phyloP scores from a whole-genome alignment of 2,113 vertebrate genomes.

The Myrmophylax atrothorax region DNA sequence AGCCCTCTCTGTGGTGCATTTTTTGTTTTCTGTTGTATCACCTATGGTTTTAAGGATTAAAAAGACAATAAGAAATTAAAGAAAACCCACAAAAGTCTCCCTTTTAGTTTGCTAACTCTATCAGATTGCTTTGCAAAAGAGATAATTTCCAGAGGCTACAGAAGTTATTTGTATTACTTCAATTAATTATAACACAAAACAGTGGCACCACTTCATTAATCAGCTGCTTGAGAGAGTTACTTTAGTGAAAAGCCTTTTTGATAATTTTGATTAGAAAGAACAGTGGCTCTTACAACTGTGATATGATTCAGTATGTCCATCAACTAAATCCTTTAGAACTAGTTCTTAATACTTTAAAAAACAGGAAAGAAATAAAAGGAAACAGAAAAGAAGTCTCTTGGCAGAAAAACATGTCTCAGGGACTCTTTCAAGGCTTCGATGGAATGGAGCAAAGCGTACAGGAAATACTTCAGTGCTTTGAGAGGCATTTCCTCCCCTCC shows the following conservation, averaged over 20 bases:
- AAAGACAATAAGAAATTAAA: not conserved
- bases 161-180: constrained; percentile 84
- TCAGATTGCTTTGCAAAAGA: constrained; percentile 71
- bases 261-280: constrained; percentile 80
- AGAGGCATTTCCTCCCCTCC: constrained; percentile 79
- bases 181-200: constrained; percentile 83
- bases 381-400: constrained; percentile 61
- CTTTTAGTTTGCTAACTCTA: constrained; percentile 58
- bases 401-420: constrained; percentile 63
- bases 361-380: constrained; percentile 1
- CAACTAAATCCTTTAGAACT: constrained; percentile 72
- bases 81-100: accelerated
- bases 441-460: constrained; percentile 63
- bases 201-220: constrained; percentile 83
- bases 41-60: not conserved
- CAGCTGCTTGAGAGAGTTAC: constrained; percentile 78
- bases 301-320: constrained; percentile 75
- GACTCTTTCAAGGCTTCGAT: constrained; percentile 57
- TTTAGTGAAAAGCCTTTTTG: constrained; percentile 78
- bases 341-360: constrained; percentile 65
- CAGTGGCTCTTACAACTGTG: constrained; percentile 63
- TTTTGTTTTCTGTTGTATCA: not conserved
- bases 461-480: constrained; percentile 79
- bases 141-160: constrained; percentile 76
- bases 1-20: not conserved